phyloP scores from a whole-genome alignment of 2,113 vertebrate genomes.

The Pseudolaguvia tuberculata region DNA sequence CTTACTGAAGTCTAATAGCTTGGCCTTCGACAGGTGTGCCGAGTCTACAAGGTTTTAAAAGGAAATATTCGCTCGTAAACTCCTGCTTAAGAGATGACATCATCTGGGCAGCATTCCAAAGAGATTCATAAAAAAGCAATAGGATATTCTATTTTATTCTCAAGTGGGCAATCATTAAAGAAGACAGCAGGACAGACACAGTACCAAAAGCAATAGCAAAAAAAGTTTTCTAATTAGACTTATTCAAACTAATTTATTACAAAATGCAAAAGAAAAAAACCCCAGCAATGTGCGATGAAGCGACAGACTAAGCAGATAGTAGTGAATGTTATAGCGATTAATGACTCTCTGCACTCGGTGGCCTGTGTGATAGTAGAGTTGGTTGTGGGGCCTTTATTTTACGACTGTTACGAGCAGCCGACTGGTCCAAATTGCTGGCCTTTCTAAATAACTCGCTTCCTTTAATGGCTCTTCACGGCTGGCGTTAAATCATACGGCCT shows the following conservation, averaged over 20 bases:
- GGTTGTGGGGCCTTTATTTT: conserved; percentile 31
- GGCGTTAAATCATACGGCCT: conserved; percentile 68
- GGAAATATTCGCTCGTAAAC: not conserved
- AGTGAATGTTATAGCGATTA: conserved; percentile 23
- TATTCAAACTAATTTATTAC: not conserved
- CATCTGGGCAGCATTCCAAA: not conserved
- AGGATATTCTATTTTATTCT: not conserved
- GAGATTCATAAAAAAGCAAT: not conserved
- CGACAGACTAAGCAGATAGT: not conserved
- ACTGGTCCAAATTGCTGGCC: conserved; percentile 51
- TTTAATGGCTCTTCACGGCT: conserved; percentile 76
- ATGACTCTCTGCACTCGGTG: conserved; percentile 18
- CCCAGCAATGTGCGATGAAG: not conserved
- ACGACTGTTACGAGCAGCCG: conserved; percentile 45
- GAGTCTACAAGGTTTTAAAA: not conserved
- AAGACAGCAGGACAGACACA: not conserved
- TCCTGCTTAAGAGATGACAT: not conserved
- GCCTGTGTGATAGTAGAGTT: conserved; percentile 20
- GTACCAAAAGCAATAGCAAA: not conserved
- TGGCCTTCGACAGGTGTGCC: not conserved
- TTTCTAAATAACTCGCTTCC: conserved; percentile 67
- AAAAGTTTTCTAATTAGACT: not conserved
- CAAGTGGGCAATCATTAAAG: not conserved
- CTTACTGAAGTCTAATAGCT: not conserved
- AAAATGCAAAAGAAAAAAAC: not conserved